Percentiles rank a stretch among this genome's conserved stretches.
phyloP scores from a whole-genome alignment of 2,113 vertebrate genomes.

The Crotalus viridis region DNA sequence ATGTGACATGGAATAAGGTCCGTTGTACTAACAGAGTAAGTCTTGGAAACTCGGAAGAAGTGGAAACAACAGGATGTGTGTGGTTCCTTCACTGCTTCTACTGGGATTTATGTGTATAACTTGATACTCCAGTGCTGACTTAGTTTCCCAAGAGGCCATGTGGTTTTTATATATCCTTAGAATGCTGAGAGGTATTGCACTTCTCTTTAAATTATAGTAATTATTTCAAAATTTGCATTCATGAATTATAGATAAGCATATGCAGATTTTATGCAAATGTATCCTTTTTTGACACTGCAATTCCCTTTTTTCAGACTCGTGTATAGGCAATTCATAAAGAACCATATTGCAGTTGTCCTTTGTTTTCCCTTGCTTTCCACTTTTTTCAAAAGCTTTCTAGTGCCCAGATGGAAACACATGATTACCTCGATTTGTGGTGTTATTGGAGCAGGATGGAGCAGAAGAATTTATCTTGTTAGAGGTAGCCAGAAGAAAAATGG shows the following conservation, averaged over 20 bases:
- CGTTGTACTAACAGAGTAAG: background rate
- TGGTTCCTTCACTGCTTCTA: background rate
- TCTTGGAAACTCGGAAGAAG: background rate
- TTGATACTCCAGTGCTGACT: background rate
- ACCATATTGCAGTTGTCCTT: background rate
- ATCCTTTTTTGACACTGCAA: background rate
- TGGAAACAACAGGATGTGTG: background rate
- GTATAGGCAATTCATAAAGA: background rate
- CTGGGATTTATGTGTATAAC: background rate
- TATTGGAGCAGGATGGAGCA: background rate
- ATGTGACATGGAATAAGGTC: background rate
- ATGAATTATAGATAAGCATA: background rate
- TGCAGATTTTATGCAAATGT: background rate
- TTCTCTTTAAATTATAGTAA: background rate
- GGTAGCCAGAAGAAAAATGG: background rate
- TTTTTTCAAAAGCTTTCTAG: background rate
- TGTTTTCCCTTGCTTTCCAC: background rate
- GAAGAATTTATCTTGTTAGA: background rate
- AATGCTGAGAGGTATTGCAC: background rate
- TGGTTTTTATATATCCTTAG: background rate
- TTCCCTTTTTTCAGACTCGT: background rate
- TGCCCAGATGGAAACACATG: background rate
- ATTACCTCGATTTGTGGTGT: background rate
- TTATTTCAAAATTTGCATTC: background rate
- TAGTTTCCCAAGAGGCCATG: background rate